Conservation (phyloP, 1,140 invertebrate genomes). For the Calliopsis andreniformis region DNA sequence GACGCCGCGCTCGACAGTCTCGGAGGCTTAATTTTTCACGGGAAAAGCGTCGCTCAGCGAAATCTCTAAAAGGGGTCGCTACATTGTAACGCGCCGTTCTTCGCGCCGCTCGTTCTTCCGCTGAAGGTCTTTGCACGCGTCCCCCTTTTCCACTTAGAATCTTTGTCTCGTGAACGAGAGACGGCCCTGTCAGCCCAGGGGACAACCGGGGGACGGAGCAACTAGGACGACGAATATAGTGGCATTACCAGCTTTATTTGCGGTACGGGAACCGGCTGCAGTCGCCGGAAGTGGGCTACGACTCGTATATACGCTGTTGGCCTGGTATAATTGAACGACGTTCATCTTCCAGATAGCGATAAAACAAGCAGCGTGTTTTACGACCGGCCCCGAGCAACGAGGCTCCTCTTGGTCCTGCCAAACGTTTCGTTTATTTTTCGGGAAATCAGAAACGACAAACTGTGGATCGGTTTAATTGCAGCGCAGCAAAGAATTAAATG, state of each 20-base stretch:
- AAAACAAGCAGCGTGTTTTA: slow-evolving; percentile 34
- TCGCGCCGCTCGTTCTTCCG: slow-evolving; percentile 9
- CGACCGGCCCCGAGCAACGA: slow-evolving; percentile 19
- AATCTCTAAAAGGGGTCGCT: slow-evolving; percentile 22
- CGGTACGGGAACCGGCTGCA: not conserved
- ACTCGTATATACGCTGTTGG: slow-evolving; percentile 13
- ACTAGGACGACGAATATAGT: slow-evolving; percentile 1
- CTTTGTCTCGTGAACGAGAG: slow-evolving; percentile 18
- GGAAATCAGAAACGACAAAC: slow-evolving; percentile 21
- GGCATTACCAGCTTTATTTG: slow-evolving; percentile 4
- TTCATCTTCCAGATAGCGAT: slow-evolving; percentile 61
- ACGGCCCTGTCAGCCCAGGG: not conserved
- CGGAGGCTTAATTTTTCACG: slow-evolving; percentile 42
- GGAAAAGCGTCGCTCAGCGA: slow-evolving; percentile 5
- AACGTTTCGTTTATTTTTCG: slow-evolving; percentile 46
- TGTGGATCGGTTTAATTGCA: slow-evolving; percentile 57
- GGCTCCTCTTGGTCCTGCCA: slow-evolving; percentile 4
- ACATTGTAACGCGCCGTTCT: slow-evolving; percentile 16
- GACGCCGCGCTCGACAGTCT: not conserved
- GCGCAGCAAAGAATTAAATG: slow-evolving; percentile 53
- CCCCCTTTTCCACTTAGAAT: slow-evolving; percentile 9
- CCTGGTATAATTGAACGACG: slow-evolving; percentile 64
- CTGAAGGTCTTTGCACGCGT: slow-evolving; percentile 6
- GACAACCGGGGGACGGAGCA: not conserved
- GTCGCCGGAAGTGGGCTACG: not conserved